Evolutionary conservation across 2,113 vertebrate genomes (phyloP).

Genomic region (Perccottus glenii): DNA sequence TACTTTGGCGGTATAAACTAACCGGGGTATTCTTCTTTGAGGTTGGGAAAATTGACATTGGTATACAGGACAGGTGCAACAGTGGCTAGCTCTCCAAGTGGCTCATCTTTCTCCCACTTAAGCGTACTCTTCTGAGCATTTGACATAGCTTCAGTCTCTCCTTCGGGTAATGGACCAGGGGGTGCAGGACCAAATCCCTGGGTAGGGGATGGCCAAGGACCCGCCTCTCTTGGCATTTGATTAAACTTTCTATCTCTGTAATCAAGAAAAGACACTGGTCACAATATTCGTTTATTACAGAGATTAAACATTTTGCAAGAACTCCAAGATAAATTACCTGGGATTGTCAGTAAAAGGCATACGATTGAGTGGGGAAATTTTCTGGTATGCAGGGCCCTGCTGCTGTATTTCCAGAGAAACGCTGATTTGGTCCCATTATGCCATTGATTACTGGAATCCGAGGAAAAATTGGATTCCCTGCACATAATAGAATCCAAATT

Average conservation of each 20-base stretch:
- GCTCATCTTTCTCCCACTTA: slow-evolving; percentile 99
- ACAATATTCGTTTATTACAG: neutral
- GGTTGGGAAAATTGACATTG: slow-evolving; percentile 94
- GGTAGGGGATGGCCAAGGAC: slow-evolving; percentile 80
- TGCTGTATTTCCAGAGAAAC: slow-evolving; percentile 84
- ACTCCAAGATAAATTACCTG: slow-evolving; percentile 59
- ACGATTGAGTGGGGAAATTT: slow-evolving; percentile 84
- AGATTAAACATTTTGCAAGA: neutral
- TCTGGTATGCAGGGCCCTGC: slow-evolving; percentile 81
- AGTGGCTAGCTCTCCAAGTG: slow-evolving; percentile 94
- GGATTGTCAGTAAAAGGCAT: slow-evolving; percentile 86
- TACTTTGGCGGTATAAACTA: slow-evolving; percentile 18
- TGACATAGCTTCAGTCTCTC: slow-evolving; percentile 92
- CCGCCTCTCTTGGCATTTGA: slow-evolving; percentile 84
- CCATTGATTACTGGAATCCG: slow-evolving; percentile 94
- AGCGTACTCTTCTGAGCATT: slow-evolving; percentile 94
- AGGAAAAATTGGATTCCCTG: slow-evolving; percentile 82
- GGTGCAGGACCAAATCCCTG: slow-evolving; percentile 65
- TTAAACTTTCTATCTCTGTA: slow-evolving; percentile 91
- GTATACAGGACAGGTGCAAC: slow-evolving; percentile 97
- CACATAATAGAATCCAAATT: neutral
- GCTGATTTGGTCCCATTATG: slow-evolving; percentile 86
- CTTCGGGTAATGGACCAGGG: slow-evolving; percentile 82
- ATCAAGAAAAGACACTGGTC: slow-evolving; percentile 23
- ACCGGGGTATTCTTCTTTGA: slow-evolving; percentile 97